phyloP scores from a whole-genome alignment of 2,113 vertebrate genomes.

The Bostrychus sinensis region DNA sequence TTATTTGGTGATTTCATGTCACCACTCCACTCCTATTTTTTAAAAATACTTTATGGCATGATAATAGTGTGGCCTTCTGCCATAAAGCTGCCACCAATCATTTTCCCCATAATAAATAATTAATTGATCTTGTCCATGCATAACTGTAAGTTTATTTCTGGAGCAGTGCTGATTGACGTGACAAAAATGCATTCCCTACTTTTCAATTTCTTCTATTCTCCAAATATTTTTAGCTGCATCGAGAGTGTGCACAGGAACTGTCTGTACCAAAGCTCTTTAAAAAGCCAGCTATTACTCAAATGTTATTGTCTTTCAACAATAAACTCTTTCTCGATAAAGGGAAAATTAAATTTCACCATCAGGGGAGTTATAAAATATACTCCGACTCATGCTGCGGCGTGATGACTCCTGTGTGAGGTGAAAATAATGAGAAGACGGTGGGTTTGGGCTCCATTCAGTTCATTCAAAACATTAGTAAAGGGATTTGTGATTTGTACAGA shows the following conservation, averaged over 20 bases:
- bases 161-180: neutral
- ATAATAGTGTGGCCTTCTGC: too few species aligned
- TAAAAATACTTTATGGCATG: too few species aligned
- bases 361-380: slow-evolving; percentile 42
- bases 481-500: slow-evolving; percentile 14
- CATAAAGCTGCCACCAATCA: too few species aligned
- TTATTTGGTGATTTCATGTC: too few species aligned
- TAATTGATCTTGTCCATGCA: too few species aligned
- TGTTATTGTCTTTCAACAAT: slow-evolving; percentile 20
- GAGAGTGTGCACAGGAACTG: neutral
- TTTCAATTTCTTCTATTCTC: too few species aligned
- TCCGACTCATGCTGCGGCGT: slow-evolving; percentile 22
- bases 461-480: slow-evolving; percentile 32
- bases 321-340: slow-evolving; percentile 39
- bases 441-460: slow-evolving; percentile 30
- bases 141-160: neutral
- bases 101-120: too few species aligned
- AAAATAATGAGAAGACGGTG: slow-evolving; percentile 44
- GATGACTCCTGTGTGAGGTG: slow-evolving; percentile 34
- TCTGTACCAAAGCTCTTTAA: neutral
- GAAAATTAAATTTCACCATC: slow-evolving; percentile 2
- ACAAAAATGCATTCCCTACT: too few species aligned
- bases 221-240: too few species aligned
- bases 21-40: too few species aligned
- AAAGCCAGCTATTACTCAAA: slow-evolving; percentile 1